Base-by-base conservation (phyloP, 1,140 invertebrate species). In the Heterodera schachtii region DNA sequence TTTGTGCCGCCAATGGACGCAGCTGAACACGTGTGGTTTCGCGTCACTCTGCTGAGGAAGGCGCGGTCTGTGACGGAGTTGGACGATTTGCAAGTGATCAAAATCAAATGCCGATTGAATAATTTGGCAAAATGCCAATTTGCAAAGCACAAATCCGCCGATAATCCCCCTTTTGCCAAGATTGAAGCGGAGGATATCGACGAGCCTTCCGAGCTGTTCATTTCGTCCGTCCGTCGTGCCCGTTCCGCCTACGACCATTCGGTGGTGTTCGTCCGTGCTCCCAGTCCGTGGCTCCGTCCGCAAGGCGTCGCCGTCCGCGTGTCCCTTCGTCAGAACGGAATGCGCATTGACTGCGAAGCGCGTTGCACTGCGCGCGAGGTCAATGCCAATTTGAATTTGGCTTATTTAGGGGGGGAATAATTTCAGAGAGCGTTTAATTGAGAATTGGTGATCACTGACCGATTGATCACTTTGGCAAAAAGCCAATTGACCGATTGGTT, bases 241-340 rank as follows among this genome's bases (percentile, higher is more conserved):
- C 83, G 86, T 31, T 89, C 88, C 47, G 71, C 86, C 67, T 90
- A 88, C 71, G 88, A 89, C 69, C 86, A 88, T 52, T 86, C 81
- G 64, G 83, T 90, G 64, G 78, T 90, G 3, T 89, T 89, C 67
- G 84, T 89, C 4, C 78, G 88, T 31, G 87, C 87, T 19, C 80
- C 86, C 31, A 89, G 90, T 82, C 89, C 89, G 16, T 78, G 66
- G 81, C 52, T 70, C 80, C n/a, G 75, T 83, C 16, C 69, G 70
- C 31, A 73, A 80, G 87, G 85, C 19, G 87, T 86, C 9, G 69
- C 73, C 69, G 87, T 89, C n/a, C 75, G 82, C 74, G 78, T 89
- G 64, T 82, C 82, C 41, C 75, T 89, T 64, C 73, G 86, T 21
- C 73, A 81, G 43, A 81, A 84, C 41, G 83, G 80, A 8, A 52